These are phyloP conservation scores for Psilopsiagon aymara DNA, from an alignment of 2,113 vertebrate species.

Conservation along the genomic window DNA sequence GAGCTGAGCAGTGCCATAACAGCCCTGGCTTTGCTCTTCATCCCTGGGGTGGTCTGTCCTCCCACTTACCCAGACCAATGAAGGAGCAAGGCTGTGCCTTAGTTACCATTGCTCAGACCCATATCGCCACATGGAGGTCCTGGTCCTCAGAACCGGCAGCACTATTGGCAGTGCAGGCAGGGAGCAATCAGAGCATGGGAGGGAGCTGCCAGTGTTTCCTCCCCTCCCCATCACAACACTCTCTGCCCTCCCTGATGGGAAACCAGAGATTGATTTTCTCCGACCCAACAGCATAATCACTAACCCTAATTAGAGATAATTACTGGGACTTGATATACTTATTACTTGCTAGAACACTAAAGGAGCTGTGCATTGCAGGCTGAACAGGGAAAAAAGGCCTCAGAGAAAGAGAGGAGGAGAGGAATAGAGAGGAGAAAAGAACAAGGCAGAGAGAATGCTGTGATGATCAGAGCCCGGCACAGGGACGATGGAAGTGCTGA, in stretches of 20 bases:
- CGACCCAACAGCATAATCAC: conserved; percentile 95
- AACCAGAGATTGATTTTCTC: conserved; percentile 93
- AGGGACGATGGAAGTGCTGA: neutral
- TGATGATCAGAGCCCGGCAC: neutral
- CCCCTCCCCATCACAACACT: conserved; percentile 71
- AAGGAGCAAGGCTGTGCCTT: neutral
- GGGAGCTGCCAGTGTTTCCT: conserved; percentile 40
- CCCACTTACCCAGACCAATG: fast-evolving
- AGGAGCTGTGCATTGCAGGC: conserved; percentile 69
- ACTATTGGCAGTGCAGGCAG: neutral
- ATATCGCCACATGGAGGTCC: neutral
- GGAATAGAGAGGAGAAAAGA: neutral
- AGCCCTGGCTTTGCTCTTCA: neutral
- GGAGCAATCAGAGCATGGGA: neutral
- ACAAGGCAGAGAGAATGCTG: neutral
- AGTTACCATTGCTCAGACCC: fast-evolving
- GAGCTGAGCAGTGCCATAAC: fast-evolving
- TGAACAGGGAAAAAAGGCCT: neutral
- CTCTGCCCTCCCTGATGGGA: conserved; percentile 84
- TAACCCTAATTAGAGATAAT: conserved; percentile 99
- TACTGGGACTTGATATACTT: conserved; percentile 95
- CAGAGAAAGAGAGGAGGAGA: neutral
- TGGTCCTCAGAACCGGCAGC: neutral
- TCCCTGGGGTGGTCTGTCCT: neutral
- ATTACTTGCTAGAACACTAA: conserved; percentile 89